phyloP scores from a whole-genome alignment of 2,113 vertebrate genomes.

The Nyctereutes procyonoides region DNA sequence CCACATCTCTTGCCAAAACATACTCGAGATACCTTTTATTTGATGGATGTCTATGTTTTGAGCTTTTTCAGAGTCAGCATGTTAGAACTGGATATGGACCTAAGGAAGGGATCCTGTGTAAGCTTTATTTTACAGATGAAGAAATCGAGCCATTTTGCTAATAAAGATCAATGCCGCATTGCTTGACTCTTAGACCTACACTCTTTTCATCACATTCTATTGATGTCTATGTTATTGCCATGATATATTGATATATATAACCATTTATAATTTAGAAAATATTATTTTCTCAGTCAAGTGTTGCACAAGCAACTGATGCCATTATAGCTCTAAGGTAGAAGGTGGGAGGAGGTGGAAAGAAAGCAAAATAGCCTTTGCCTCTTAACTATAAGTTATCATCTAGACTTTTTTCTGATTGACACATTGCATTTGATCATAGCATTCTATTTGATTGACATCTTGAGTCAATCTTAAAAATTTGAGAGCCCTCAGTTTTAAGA shows the following conservation, averaged over 20 bases:
- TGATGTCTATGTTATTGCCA: neutral
- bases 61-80: neutral
- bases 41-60: neutral
- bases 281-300: neutral
- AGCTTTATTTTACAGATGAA: slow-evolving; percentile 26
- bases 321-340: neutral
- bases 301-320: neutral
- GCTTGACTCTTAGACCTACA: neutral
- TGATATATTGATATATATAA: neutral
- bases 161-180: neutral
- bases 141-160: neutral
- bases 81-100: neutral
- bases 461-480: neutral
- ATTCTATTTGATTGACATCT: neutral
- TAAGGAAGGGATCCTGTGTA: neutral
- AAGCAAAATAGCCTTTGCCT: neutral
- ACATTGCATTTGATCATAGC: neutral
- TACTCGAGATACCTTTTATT: neutral
- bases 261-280: neutral
- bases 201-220: neutral
- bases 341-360: neutral
- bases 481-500: neutral
- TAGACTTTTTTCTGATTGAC: neutral
- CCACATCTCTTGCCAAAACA: neutral
- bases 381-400: neutral